Percentiles rank a stretch among this genome's conserved stretches.
Evolutionary conservation across 1,140 invertebrate species (phyloP).

Genomic region (Euura saliciscinereae): DNA sequence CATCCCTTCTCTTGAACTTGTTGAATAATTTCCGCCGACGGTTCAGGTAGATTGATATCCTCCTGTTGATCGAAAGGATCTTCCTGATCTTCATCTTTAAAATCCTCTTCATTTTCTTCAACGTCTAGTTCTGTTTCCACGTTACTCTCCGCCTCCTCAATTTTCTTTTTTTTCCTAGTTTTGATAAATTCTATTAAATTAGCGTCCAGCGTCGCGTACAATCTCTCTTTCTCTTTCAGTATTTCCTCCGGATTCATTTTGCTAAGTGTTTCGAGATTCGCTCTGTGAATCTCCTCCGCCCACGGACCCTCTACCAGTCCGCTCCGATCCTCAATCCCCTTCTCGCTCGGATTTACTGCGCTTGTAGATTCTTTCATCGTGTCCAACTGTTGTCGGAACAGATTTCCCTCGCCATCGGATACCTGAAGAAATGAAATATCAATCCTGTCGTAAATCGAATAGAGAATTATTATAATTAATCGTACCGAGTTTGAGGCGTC

Average conservation of each 20-base stretch:
- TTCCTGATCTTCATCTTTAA: conserved; percentile 29
- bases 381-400: conserved; percentile 38
- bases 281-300: conserved; percentile 69
- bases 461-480: too few relatives aligned
- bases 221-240: conserved; percentile 71
- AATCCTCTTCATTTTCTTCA: conserved; percentile 31
- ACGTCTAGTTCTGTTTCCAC: conserved; percentile 29
- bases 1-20: conserved; percentile 71
- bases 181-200: conserved; percentile 71
- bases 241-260: conserved; percentile 80
- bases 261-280: conserved; percentile 73
- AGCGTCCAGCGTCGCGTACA: conserved; percentile 70
- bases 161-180: conserved; percentile 57
- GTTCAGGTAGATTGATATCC: conserved; percentile 40
- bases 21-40: conserved; percentile 66
- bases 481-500: conserved; percentile 15
- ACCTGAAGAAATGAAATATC: conserved; percentile 24
- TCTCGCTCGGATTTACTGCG: background rate
- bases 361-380: conserved; percentile 10
- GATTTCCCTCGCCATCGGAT: conserved; percentile 28
- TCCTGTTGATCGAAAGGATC: conserved; percentile 36
- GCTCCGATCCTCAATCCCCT: conserved; percentile 13
- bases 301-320: conserved; percentile 31
- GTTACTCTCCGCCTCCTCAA: conserved; percentile 17
- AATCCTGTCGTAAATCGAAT: background rate